Evolutionary conservation across 2,797 vertebrate genomes (phyloP).

Genomic region (Merluccius polli): DNA sequence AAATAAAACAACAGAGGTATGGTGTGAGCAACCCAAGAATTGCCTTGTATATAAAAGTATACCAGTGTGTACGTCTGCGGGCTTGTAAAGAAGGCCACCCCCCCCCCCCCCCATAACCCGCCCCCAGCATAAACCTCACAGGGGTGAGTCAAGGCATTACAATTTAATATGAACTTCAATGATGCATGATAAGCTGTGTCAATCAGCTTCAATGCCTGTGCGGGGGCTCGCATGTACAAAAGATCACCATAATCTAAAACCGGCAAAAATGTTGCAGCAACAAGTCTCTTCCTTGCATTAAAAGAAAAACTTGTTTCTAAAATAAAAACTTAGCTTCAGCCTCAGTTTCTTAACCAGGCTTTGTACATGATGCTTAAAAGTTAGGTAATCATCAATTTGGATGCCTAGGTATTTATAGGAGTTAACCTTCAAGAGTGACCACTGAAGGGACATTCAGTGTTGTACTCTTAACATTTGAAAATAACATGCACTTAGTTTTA

Average conservation of each 20-base stretch:
- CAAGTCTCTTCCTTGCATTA: not conserved
- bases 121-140: too few species aligned
- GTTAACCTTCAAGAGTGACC: not conserved
- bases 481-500: not conserved
- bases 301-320: not conserved
- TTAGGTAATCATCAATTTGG: not conserved
- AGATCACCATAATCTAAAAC: not conserved
- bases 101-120: too few species aligned
- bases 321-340: not conserved
- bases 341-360: not conserved
- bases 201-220: too few species aligned
- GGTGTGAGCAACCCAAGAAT: too few species aligned
- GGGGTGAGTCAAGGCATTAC: not conserved
- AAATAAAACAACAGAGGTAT: too few species aligned
- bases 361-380: not conserved
- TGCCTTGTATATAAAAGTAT: too few species aligned
- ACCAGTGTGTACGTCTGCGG: too few species aligned
- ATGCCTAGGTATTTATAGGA: not conserved
- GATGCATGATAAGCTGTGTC: not conserved
- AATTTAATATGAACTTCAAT: not conserved
- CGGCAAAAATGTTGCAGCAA: not conserved
- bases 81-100: too few species aligned
- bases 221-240: too few species aligned
- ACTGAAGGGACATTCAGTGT: not conserved
- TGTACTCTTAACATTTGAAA: not conserved